A percentile compares a stretch with the other conserved stretches of the same genome.
phyloP scores from a whole-genome alignment of 2,888 invertebrate species.

The Mythimna pallens region DNA sequence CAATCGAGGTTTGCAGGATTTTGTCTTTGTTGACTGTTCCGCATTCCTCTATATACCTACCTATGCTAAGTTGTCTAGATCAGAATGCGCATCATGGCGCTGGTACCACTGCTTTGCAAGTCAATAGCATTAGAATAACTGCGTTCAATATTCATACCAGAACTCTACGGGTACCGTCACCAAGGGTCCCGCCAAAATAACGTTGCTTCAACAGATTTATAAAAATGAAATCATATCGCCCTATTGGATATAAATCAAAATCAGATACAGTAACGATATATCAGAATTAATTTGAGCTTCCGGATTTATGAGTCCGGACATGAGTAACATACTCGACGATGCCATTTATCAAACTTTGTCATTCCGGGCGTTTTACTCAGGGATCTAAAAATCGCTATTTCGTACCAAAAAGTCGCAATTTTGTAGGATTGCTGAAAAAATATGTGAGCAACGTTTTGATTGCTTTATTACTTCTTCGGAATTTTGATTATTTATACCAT shows the following conservation, averaged over 20 bases:
- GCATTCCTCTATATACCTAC: too few relatives aligned
- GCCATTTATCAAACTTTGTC: conserved; percentile 26
- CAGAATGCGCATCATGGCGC: background rate
- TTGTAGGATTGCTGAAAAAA: background rate
- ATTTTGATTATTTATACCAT: background rate
- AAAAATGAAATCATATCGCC: background rate
- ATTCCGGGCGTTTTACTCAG: conserved; percentile 10
- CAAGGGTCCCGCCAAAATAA: background rate
- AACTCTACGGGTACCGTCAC: background rate
- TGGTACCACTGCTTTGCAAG: background rate
- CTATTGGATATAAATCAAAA: conserved; percentile 32
- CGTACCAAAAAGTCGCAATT: background rate
- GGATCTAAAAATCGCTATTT: conserved; percentile 7
- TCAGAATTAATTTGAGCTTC: conserved; percentile 27
- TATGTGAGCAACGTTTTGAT: background rate
- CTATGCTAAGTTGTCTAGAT: background rate
- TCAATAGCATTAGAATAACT: background rate
- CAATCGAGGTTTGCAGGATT: too few relatives aligned
- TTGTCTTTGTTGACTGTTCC: too few relatives aligned
- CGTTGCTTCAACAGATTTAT: background rate
- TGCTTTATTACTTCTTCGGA: background rate
- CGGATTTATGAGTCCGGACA: conserved; percentile 38
- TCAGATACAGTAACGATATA: conserved; percentile 16
- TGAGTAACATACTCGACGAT: conserved; percentile 7
- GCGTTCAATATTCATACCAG: background rate